A percentile compares a stretch with the other conserved stretches of the same genome.
Conservation (phyloP, 1,140 invertebrate genomes). For the Oncopodura yosiiana region DNA sequence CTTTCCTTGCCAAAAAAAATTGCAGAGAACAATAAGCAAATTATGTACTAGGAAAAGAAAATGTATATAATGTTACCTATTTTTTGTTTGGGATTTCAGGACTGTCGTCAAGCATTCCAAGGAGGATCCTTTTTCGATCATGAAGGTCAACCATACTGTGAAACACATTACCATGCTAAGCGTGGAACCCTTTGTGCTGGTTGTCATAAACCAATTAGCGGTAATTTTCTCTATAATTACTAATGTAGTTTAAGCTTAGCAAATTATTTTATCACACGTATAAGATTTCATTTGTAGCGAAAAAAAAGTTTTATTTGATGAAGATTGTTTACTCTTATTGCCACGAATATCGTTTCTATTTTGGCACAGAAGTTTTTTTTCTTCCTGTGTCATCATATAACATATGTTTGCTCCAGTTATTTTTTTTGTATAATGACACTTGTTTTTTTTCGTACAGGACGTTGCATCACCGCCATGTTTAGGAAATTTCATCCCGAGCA, state of each 20-base stretch:
- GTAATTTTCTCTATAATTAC: conserved; percentile 38
- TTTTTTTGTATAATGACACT: not conserved
- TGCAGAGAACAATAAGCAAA: too few relatives aligned
- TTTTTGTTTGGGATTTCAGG: too few relatives aligned
- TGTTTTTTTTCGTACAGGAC: conserved; percentile 50
- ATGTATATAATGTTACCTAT: too few relatives aligned
- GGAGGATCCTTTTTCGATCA: conserved; percentile 92
- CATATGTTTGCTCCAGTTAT: not conserved
- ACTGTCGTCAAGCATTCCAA: conserved; percentile 84
- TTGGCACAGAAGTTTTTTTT: not conserved
- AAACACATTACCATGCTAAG: conserved; percentile 95
- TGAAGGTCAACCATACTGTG: conserved; percentile 92
- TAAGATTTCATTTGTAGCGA: not conserved
- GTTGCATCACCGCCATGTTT: conserved; percentile 98
- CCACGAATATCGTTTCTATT: not conserved
- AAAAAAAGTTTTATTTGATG: not conserved
- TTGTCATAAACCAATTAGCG: conserved; percentile 93
- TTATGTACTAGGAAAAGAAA: too few relatives aligned
- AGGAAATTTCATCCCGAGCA: conserved; percentile 98
- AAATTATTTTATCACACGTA: too few relatives aligned
- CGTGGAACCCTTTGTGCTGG: conserved; percentile 91
- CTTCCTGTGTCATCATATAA: not conserved
- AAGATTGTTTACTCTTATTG: not conserved
- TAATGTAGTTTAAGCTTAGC: not conserved
- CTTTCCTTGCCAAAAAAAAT: too few relatives aligned